Evolutionary conservation across 2,888 invertebrate genomes (phyloP).

Genomic region (Junonia oenone): DNA sequence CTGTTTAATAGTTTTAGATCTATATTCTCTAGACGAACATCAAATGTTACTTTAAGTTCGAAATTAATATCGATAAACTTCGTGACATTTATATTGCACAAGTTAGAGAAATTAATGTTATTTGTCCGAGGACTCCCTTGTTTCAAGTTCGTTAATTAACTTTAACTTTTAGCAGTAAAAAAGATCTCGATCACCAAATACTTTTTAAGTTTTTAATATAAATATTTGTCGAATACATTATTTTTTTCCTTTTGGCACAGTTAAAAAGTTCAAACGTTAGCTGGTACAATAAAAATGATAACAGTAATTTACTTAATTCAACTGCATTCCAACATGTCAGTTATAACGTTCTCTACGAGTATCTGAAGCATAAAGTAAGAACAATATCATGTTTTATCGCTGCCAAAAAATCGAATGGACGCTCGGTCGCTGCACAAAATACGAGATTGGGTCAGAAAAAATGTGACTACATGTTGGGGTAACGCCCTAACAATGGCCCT

Average conservation of each 20-base stretch:
- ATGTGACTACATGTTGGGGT: slow-evolving; percentile 20
- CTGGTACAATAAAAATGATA: no score
- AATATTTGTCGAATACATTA: no score
- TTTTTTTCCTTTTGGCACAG: no score
- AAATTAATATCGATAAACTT: slow-evolving; percentile 23
- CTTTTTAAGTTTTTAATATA: no score
- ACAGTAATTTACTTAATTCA: no score
- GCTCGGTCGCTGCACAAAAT: slow-evolving; percentile 21
- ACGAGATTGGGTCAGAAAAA: slow-evolving; percentile 26
- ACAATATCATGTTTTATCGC: slow-evolving; percentile 20
- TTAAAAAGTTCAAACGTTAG: no score
- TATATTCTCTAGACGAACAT: slow-evolving; percentile 10
- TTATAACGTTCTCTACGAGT: background rate
- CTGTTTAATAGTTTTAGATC: slow-evolving; percentile 2
- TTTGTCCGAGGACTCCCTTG: slow-evolving; percentile 8
- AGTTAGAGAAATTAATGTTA: slow-evolving; percentile 19
- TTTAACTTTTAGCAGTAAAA: background rate
- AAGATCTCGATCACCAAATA: no score
- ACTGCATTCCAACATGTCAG: no score
- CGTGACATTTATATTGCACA: slow-evolving; percentile 15
- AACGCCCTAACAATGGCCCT: slow-evolving; percentile 22
- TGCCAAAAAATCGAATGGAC: slow-evolving; percentile 24
- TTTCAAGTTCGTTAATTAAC: slow-evolving; percentile 15
- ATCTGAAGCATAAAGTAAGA: background rate
- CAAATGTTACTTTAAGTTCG: slow-evolving; percentile 7